Evolutionary conservation across 2,888 invertebrate species (phyloP).

Genomic region (Synergus laeviventris): DNA sequence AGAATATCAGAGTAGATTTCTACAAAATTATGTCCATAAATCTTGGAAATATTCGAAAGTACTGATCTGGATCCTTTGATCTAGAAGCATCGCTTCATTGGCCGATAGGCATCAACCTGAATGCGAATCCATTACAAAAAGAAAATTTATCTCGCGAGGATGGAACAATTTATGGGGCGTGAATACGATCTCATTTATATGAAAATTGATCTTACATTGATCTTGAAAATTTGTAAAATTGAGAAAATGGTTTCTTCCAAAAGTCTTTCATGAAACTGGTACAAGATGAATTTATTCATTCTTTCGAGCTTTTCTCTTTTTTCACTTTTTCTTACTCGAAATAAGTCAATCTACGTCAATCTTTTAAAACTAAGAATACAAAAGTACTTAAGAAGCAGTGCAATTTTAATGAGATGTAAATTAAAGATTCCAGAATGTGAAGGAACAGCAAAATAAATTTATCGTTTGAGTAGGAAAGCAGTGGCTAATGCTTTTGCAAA

Average conservation of each 20-base stretch:
- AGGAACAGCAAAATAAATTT: conserved; percentile 26
- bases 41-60: conserved; percentile 9
- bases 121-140: background rate
- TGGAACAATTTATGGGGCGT: conserved; percentile 24
- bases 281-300: too few relatives aligned
- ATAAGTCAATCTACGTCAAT: too few relatives aligned
- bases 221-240: background rate
- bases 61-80: conserved; percentile 17
- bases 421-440: background rate
- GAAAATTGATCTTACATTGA: background rate
- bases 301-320: too few relatives aligned
- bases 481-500: conserved; percentile 39
- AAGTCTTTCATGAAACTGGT: background rate
- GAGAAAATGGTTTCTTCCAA: background rate
- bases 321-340: too few relatives aligned
- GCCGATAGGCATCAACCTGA: background rate
- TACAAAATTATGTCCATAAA: background rate
- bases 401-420: conserved; percentile 13
- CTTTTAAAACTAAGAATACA: background rate
- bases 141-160: background rate
- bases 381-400: background rate
- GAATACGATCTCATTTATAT: conserved; percentile 13
- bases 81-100: conserved; percentile 17
- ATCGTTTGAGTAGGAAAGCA: conserved; percentile 19
- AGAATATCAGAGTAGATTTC: background rate